Percentiles rank a stretch among this genome's conserved stretches.
Evolutionary conservation across 2,888 invertebrate species (phyloP).

Genomic region (Listrodromus nycthemerus): DNA sequence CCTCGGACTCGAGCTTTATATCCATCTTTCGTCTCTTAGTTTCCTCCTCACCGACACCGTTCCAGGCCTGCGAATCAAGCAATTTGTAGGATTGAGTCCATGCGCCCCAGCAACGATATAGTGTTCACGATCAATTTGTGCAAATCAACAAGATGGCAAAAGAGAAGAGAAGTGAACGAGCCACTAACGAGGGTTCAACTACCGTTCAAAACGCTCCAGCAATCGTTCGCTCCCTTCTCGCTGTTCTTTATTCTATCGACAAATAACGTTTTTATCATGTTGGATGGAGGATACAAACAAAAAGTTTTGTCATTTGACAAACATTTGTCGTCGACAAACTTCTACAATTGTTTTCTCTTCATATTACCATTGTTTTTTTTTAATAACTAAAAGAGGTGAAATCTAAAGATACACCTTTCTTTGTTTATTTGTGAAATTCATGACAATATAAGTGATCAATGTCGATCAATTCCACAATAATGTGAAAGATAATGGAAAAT

Average conservation of each 20-base stretch:
- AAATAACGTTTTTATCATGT: slow-evolving; percentile 19
- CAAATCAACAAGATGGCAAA: slow-evolving; percentile 59
- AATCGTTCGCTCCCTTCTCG: slow-evolving; percentile 38
- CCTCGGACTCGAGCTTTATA: slow-evolving; percentile 90
- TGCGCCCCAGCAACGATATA: slow-evolving; percentile 7
- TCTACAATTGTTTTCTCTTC: background rate
- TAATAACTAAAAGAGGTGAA: background rate
- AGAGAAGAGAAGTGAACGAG: slow-evolving; percentile 43
- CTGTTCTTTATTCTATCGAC: slow-evolving; percentile 29
- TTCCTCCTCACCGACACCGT: slow-evolving; percentile 85
- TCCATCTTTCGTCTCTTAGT: slow-evolving; percentile 88
- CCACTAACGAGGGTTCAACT: slow-evolving; percentile 76
- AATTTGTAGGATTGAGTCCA: slow-evolving; percentile 59
- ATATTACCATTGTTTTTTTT: background rate
- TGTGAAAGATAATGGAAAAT: background rate
- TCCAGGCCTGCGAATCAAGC: slow-evolving; percentile 77
- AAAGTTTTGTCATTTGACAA: background rate
- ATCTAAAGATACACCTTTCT: background rate
- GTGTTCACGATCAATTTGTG: slow-evolving; percentile 64
- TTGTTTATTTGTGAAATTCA: background rate
- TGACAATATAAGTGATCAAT: background rate
- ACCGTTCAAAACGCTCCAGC: slow-evolving; percentile 70
- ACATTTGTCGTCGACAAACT: background rate
- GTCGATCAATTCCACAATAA: background rate
- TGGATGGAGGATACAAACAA: background rate